Evolutionary conservation across 1,140 invertebrate genomes (phyloP), one percentile per base, ranked within the genome.

Genomic region (Brachionus rotundiformis): DNA sequence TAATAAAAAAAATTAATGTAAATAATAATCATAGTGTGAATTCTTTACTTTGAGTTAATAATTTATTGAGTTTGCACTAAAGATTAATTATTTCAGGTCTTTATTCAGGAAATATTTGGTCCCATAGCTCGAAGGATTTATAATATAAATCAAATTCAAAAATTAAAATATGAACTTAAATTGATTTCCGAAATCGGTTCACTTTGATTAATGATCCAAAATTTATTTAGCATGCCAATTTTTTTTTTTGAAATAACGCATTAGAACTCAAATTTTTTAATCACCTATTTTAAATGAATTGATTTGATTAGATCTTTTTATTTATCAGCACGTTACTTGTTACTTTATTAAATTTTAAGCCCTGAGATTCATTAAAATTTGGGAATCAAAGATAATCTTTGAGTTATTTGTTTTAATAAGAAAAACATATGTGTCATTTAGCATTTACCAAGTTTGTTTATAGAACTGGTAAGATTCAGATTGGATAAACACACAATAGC

Each of bases 341-440:
- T 68, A 36, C 13, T 33, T 33, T 68, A 31, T 29, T 29, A 63
- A 68, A 36, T 19, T 36, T 19, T 68, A 16, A 68, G 16, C 27
- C 31, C 41, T 44, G n/a, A 73, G 39, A 25, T 73, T 73, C 36
- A 71, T 73, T 73, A 41, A 44, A 25, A 73, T 44, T 39, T 44
- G 68, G 68, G 36, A 73, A 65, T 29, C 31, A 65, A 31, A 31
- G 13, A 29, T 65, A 31, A 65, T 65, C 31, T 65, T 65, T 27
- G 36, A 25, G 33, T 44, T 73, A 25, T 44, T 44, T 44, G 16
- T 19, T 23, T 31, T 5, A 44, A 41, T 11, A 73, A 73, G 10
- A 73, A 73, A 27, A 73, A 73, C 68, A 73, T 44, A 73, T 73
- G 68, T 73, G 68, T 73, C 68, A 44, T 73, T 73, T 73, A 73